Conservation (phyloP, 2,113 vertebrate genomes). For the Genyomyrus donnyi region DNA sequence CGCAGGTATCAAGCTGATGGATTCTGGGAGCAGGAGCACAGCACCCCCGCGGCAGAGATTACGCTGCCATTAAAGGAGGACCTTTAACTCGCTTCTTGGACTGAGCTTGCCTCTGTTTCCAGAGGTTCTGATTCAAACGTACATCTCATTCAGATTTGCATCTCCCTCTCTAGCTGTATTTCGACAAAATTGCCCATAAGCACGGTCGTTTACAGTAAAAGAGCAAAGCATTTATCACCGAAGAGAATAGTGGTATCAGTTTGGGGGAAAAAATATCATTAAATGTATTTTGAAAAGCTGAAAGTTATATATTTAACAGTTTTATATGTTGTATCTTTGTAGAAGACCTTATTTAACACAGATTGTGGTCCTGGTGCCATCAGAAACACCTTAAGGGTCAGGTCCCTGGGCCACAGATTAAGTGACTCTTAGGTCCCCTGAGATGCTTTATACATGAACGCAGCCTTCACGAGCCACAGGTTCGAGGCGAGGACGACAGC, state of each 20-base stretch:
- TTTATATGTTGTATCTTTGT: conserved; percentile 99
- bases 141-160: conserved; percentile 60
- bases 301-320: conserved; percentile 99
- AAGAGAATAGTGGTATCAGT: conserved; percentile 55
- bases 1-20: conserved; percentile 42
- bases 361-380: conserved; percentile 75
- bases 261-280: conserved; percentile 72
- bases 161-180: conserved; percentile 81
- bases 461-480: conserved; percentile 63
- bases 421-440: conserved; percentile 61
- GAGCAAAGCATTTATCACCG: conserved; percentile 64
- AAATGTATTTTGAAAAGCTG: conserved; percentile 99
- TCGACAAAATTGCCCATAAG: conserved; percentile 74
- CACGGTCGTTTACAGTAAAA: conserved; percentile 70
- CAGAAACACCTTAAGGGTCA: conserved; percentile 65
- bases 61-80: conserved; percentile 46
- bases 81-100: conserved; percentile 71
- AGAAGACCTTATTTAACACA: conserved; percentile 98
- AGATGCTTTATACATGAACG: conserved; percentile 57
- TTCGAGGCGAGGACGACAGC: conserved; percentile 51
- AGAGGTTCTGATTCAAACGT: conserved; percentile 56
- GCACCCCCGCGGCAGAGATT: conserved; percentile 32
- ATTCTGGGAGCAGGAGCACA: conserved; percentile 45
- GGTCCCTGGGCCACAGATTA: conserved; percentile 60
- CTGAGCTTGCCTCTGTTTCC: conserved; percentile 78